phyloP scores from a whole-genome alignment of 2,888 invertebrate genomes.

The Aelia acuminata region DNA sequence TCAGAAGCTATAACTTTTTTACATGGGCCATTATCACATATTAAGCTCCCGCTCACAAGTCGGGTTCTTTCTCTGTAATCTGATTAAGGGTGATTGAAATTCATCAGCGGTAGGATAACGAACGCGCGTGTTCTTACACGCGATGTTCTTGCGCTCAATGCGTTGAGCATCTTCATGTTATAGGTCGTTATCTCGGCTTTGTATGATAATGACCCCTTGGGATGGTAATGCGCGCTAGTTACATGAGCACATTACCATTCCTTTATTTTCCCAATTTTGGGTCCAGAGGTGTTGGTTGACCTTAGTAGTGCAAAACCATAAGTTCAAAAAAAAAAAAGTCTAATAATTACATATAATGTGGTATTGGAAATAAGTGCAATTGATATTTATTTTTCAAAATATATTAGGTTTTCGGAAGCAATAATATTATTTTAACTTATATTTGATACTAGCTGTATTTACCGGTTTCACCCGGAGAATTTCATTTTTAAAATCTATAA shows the following conservation, averaged over 20 bases:
- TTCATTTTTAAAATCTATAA: too few relatives aligned
- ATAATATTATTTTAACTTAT: too few relatives aligned
- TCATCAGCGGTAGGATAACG: slow-evolving; percentile 22
- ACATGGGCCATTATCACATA: slow-evolving; percentile 33
- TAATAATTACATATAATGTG: too few relatives aligned
- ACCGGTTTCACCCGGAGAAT: too few relatives aligned
- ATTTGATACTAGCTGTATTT: too few relatives aligned
- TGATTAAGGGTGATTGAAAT: slow-evolving; percentile 36
- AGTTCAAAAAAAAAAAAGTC: too few relatives aligned
- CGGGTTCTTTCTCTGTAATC: slow-evolving; percentile 2
- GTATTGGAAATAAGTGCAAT: too few relatives aligned
- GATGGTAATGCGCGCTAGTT: neutral
- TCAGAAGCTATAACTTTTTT: neutral
- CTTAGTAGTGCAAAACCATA: neutral
- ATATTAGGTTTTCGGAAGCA: too few relatives aligned
- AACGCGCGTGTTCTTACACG: neutral
- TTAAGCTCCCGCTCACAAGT: neutral
- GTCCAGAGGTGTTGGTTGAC: neutral
- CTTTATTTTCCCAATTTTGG: neutral
- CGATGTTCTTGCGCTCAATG: neutral
- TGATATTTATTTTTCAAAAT: too few relatives aligned
- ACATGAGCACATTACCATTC: neutral
- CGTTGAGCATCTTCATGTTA: slow-evolving; percentile 31
- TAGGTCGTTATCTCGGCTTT: slow-evolving; percentile 2
- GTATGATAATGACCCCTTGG: slow-evolving; percentile 6